Percentiles rank a stretch among this genome's conserved stretches.
These are phyloP conservation scores for Notothenia coriiceps DNA, from an alignment of 2,113 vertebrate species.

Conservation along the genomic window DNA sequence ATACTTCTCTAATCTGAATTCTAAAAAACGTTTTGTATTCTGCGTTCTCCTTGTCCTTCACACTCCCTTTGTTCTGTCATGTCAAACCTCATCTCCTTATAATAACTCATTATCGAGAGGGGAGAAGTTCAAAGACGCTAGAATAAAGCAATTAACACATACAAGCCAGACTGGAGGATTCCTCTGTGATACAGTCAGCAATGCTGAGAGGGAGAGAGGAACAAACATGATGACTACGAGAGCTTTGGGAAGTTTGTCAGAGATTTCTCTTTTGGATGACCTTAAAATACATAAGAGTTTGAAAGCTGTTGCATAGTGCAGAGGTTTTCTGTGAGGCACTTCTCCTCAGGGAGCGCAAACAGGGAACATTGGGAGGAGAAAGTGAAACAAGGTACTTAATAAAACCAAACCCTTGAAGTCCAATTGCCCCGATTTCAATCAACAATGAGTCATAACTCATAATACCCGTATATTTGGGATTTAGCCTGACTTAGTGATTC, in stretches of 20 bases:
- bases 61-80: conserved; percentile 64
- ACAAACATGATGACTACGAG: conserved; percentile 38
- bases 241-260: conserved; percentile 18
- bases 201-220: conserved; percentile 32
- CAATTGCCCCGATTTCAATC: not conserved
- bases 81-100: conserved; percentile 73
- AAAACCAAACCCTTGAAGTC: not conserved
- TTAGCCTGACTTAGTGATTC: not conserved
- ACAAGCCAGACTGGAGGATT: conserved; percentile 53
- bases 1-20: conserved; percentile 23
- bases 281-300: not conserved
- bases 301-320: not conserved
- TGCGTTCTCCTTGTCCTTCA: conserved; percentile 56
- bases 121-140: conserved; percentile 70
- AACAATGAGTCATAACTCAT: not conserved
- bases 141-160: conserved; percentile 78
- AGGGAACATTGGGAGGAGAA: not conserved
- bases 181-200: conserved; percentile 49
- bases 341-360: not conserved
- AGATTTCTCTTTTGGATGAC: conserved; percentile 4
- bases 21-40: conserved; percentile 56
- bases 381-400: not conserved
- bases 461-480: not conserved
- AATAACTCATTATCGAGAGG: conserved; percentile 73
- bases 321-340: not conserved